Percentiles rank a stretch among this genome's conserved stretches.
Conservation (phyloP, 2,888 invertebrate species). For the Eupithecia insigniata region DNA sequence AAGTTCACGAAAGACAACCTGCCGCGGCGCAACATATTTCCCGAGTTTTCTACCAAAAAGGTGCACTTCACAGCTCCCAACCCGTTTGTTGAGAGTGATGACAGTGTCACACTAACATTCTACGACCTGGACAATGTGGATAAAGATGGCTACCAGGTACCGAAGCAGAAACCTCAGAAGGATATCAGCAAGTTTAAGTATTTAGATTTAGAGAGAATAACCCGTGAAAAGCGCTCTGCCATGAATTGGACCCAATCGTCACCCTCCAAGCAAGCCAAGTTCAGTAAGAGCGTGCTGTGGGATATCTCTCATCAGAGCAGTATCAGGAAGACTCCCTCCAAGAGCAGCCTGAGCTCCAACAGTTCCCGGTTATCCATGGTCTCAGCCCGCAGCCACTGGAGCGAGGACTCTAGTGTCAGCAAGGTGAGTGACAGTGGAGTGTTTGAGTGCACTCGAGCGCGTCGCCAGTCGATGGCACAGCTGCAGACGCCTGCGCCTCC, state of each 20-base stretch:
- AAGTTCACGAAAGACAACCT: slow-evolving; percentile 77
- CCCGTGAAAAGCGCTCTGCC: slow-evolving; percentile 69
- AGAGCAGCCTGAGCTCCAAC: slow-evolving; percentile 69
- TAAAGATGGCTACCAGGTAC: slow-evolving; percentile 58
- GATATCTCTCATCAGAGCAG: slow-evolving; percentile 67
- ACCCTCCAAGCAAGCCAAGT: slow-evolving; percentile 74
- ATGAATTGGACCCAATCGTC: slow-evolving; percentile 71
- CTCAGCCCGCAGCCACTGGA: slow-evolving; percentile 66
- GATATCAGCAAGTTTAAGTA: slow-evolving; percentile 79
- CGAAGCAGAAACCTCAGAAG: slow-evolving; percentile 53
- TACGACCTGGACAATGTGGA: slow-evolving; percentile 74
- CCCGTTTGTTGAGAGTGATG: slow-evolving; percentile 80
- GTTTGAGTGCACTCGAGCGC: slow-evolving; percentile 60
- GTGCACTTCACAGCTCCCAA: slow-evolving; percentile 78
- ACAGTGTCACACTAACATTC: slow-evolving; percentile 78
- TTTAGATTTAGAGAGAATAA: slow-evolving; percentile 68
- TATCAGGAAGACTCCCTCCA: slow-evolving; percentile 74
- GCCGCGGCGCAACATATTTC: slow-evolving; percentile 76
- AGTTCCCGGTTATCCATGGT: slow-evolving; percentile 64
- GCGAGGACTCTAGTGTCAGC: slow-evolving; percentile 57
- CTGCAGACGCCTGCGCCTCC: slow-evolving; percentile 65
- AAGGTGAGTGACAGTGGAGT: slow-evolving; percentile 60
- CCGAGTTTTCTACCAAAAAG: slow-evolving; percentile 70
- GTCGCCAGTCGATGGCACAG: slow-evolving; percentile 54
- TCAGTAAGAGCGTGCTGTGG: slow-evolving; percentile 60